These are phyloP conservation scores for Chlamydotis undulata DNA, from an alignment of 2,113 vertebrate species.

Conservation along the genomic window DNA sequence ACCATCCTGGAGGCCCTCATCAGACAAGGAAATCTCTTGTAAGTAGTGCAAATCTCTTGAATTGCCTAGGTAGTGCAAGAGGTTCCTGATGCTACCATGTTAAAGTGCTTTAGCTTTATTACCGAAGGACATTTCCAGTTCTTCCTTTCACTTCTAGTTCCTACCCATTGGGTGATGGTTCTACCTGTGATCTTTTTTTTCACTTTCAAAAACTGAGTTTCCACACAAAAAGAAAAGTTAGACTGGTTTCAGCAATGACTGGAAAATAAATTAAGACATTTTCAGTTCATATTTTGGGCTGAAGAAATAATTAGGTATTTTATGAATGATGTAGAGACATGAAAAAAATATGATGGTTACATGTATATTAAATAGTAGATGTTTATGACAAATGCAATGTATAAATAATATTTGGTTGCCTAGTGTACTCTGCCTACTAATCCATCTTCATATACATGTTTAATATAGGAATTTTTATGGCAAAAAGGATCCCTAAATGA, in stretches of 20 bases:
- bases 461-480: neutral
- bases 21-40: neutral
- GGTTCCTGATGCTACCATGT: neutral
- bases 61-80: no score
- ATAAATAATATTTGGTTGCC: neutral
- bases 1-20: neutral
- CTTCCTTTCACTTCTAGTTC: neutral
- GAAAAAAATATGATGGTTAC: neutral
- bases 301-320: neutral
- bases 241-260: neutral
- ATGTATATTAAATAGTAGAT: neutral
- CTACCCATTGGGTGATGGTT: neutral
- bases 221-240: neutral
- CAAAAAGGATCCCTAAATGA: neutral
- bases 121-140: neutral
- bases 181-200: neutral
- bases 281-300: neutral
- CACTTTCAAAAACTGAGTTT: neutral
- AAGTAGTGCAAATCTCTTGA: neutral
- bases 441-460: neutral
- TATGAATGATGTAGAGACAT: neutral
- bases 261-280: neutral
- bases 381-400: neutral
- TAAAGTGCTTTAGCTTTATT: neutral
- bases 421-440: neutral